These are phyloP conservation scores for Dendrolimus kikuchii DNA, from an alignment of 1,140 invertebrate genomes.

Conservation along the genomic window DNA sequence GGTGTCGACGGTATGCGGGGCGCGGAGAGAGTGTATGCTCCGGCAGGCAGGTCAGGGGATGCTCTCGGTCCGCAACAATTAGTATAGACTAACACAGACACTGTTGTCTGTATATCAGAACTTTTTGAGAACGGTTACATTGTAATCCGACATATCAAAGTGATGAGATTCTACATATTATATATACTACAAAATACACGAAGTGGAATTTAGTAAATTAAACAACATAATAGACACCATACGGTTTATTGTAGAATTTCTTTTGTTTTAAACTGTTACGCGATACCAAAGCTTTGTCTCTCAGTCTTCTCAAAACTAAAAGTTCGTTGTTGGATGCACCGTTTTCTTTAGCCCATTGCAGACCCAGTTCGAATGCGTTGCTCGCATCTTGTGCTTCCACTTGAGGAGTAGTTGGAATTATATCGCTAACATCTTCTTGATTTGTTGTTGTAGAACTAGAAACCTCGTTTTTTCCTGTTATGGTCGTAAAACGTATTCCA, in stretches of 20 bases:
- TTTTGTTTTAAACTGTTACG: slow-evolving; percentile 34
- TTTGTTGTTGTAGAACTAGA: too few species aligned
- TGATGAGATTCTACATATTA: slow-evolving; percentile 11
- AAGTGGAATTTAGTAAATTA: slow-evolving; percentile 16
- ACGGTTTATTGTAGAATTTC: slow-evolving; percentile 30
- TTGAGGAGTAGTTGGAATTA: too few species aligned
- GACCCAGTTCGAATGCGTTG: slow-evolving; percentile 31
- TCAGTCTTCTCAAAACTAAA: slow-evolving; percentile 43
- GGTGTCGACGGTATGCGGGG: too few species aligned
- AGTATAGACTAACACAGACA: too few species aligned
- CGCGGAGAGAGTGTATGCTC: too few species aligned
- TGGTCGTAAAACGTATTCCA: too few species aligned
- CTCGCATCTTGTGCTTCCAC: too few species aligned
- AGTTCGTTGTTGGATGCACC: slow-evolving; percentile 36
- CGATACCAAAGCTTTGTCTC: slow-evolving; percentile 36
- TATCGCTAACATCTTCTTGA: too few species aligned
- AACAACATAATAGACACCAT: slow-evolving; percentile 21
- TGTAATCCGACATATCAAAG: slow-evolving; percentile 14
- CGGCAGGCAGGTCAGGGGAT: too few species aligned
- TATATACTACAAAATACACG: slow-evolving; percentile 16
- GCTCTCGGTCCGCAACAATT: too few species aligned
- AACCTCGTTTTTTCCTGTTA: too few species aligned
- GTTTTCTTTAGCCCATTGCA: slow-evolving; percentile 46
- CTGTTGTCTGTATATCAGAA: not conserved
- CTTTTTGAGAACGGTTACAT: slow-evolving; percentile 4